These are phyloP conservation scores for Philypnodon macrostomus DNA, from an alignment of 2,797 vertebrate species.

Conservation along the genomic window DNA sequence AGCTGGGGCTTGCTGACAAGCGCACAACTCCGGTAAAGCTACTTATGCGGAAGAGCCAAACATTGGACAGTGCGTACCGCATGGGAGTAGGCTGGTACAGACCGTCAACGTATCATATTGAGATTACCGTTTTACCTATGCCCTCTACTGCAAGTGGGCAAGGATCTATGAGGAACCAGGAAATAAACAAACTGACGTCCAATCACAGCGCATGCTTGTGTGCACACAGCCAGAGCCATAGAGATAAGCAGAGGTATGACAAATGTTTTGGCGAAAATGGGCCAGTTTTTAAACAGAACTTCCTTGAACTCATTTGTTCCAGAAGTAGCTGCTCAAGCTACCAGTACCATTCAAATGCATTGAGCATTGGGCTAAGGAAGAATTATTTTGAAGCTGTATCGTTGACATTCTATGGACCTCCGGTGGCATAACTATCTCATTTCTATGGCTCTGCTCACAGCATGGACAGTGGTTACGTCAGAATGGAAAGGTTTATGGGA, in stretches of 20 bases:
- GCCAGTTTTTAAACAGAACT: too few species aligned
- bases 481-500: conserved; percentile 27
- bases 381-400: too few species aligned
- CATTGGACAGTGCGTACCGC: conserved; percentile 36
- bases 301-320: too few species aligned
- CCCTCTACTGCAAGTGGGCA: background rate
- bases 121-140: background rate
- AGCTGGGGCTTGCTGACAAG: conserved; percentile 1
- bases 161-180: background rate
- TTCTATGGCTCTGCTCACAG: rapidly evolving
- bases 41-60: conserved; percentile 43
- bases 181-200: conserved; percentile 20
- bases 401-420: too few species aligned
- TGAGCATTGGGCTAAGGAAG: too few species aligned
- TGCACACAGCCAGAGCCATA: rapidly evolving
- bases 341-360: too few species aligned
- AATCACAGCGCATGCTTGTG: conserved; percentile 34
- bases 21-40: conserved; percentile 15
- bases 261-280: too few species aligned
- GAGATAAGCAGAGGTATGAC: too few species aligned
- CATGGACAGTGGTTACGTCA: conserved; percentile 26
- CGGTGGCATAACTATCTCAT: too few species aligned
- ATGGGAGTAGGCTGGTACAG: conserved; percentile 6
- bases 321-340: too few species aligned
- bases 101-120: conserved; percentile 1